phyloP scores from a whole-genome alignment of 2,113 vertebrate genomes.

The Nothoprocta pentlandii region DNA sequence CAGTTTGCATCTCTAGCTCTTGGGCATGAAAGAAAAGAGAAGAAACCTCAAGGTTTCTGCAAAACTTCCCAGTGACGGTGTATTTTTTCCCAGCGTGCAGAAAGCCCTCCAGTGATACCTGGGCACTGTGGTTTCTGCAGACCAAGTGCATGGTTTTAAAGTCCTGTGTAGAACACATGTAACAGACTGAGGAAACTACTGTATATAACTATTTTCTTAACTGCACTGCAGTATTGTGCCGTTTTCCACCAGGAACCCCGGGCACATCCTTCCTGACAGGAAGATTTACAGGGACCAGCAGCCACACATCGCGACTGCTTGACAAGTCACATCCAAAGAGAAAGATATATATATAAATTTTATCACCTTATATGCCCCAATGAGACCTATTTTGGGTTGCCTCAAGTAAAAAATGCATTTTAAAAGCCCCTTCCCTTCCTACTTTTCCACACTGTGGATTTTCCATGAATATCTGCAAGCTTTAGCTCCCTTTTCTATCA shows the following conservation, averaged over 20 bases:
- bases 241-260: background rate
- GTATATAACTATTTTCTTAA: background rate
- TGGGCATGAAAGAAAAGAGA: background rate
- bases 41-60: background rate
- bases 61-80: background rate
- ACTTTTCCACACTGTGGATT: background rate
- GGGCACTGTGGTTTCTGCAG: accelerated
- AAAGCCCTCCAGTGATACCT: background rate
- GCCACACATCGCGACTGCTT: accelerated
- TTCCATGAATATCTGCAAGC: background rate
- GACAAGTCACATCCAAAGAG: background rate
- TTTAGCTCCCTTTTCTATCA: background rate
- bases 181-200: background rate
- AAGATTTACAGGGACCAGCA: background rate
- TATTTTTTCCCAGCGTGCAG: background rate
- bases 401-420: background rate
- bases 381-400: background rate
- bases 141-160: background rate
- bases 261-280: accelerated
- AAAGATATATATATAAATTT: accelerated
- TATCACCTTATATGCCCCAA: background rate
- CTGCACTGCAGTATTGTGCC: background rate
- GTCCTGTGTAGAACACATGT: background rate
- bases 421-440: background rate
- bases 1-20: background rate